Percentiles rank a stretch among this genome's conserved stretches.
Evolutionary conservation across 1,140 invertebrate genomes (phyloP).

Genomic region (Ceratina japonica): DNA sequence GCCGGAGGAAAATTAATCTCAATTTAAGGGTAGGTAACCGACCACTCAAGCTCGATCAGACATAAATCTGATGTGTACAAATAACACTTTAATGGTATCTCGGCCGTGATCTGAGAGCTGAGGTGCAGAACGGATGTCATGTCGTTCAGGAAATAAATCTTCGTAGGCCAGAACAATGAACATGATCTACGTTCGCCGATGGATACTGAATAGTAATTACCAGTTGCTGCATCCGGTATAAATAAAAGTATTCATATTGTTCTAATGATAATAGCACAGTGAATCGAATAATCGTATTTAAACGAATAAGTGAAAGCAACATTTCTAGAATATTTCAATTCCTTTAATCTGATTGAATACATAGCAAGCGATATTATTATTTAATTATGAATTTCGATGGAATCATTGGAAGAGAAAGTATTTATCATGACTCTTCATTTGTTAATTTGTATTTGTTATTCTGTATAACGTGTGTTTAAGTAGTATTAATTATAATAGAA

Average conservation of each 20-base stretch:
- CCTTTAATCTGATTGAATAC: too few relatives aligned
- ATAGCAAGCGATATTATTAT: too few relatives aligned
- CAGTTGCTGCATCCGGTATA: background rate
- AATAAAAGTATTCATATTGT: slow-evolving; percentile 32
- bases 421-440: too few relatives aligned
- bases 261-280: slow-evolving; percentile 13
- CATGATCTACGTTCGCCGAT: background rate
- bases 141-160: slow-evolving; percentile 32
- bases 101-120: slow-evolving; percentile 6
- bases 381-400: too few relatives aligned
- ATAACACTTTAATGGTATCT: slow-evolving; percentile 41
- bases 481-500: too few relatives aligned
- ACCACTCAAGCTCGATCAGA: background rate
- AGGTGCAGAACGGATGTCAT: slow-evolving; percentile 37
- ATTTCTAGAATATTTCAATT: too few relatives aligned
- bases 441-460: too few relatives aligned
- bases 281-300: background rate
- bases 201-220: slow-evolving; percentile 29
- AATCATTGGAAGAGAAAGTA: too few relatives aligned
- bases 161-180: background rate
- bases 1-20: slow-evolving; percentile 27
- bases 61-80: slow-evolving; percentile 25
- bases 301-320: too few relatives aligned
- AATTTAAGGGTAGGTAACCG: slow-evolving; percentile 10
- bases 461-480: too few relatives aligned